Conservation (phyloP, 2,797 vertebrate genomes). For the Oreochromis grahami region DNA sequence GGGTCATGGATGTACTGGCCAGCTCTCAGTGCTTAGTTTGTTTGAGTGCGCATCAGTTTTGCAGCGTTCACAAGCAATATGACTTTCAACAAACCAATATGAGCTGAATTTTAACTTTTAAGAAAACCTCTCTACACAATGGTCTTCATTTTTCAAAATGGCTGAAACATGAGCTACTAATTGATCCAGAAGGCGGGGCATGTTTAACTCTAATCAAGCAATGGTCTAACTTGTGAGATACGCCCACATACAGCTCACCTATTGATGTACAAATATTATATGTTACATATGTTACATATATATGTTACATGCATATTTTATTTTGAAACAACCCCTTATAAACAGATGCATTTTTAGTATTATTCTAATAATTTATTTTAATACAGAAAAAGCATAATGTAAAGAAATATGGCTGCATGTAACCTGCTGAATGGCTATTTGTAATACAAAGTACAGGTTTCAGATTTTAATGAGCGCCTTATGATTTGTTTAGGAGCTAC, state of each 20-base stretch:
- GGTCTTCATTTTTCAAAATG: background rate
- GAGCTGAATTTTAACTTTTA: background rate
- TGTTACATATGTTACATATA: background rate
- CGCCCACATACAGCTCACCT: background rate
- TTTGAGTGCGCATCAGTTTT: background rate
- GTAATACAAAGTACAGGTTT: background rate
- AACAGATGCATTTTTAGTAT: background rate
- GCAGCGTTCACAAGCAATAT: background rate
- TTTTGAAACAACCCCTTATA: background rate
- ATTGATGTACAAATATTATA: background rate
- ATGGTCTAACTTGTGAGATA: background rate
- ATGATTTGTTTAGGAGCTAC: constrained; percentile 14
- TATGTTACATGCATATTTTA: background rate
- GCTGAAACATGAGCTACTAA: background rate
- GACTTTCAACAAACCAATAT: background rate
- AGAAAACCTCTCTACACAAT: background rate
- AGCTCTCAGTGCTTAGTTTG: background rate
- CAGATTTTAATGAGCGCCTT: background rate
- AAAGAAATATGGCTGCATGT: background rate
- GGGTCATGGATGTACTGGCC: background rate
- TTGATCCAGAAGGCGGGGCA: background rate
- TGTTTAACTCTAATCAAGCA: background rate
- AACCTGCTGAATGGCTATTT: background rate
- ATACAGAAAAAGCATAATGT: background rate
- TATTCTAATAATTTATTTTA: background rate